Base-by-base conservation (phyloP, 2,888 invertebrate species). In the Syrista parreyssii region DNA sequence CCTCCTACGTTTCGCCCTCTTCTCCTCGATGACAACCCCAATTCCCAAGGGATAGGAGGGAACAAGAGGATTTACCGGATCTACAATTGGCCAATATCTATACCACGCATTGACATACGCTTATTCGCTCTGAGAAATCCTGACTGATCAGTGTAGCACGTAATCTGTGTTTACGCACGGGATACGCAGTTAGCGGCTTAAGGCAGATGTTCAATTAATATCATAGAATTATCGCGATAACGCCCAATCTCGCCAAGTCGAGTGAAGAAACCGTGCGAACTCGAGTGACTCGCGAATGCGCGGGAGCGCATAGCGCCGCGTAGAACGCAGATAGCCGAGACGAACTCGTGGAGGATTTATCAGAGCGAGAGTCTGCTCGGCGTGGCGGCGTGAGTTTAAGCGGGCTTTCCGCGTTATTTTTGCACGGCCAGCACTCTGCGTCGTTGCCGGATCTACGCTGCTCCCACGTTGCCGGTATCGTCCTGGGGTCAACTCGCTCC, bases 351-450 rank as follows among this genome's bases (percentile, higher is more conserved):
- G 55, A 55, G 55, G 55, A 55, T 55, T 55, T 55, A 55, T 55
- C 55, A 55, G 55, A 55, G 55, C 55, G 55, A 55, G 55, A 9
- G 55, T 55, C 55, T 55, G 55, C 55, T 55, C 55, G 23, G 55
- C 55, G 55, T 55, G 55, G 55, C 55, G 55, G 83, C 82, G 75
- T 80, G 84, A 84, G 84, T 82, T 86, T 86, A 82, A 86, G 82
- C 82, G 79, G 82, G 81, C 87, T 86, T 86, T 85, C 82, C 86
- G 83, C 83, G 87, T 87, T 87, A 87, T 87, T 87, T 87, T 87
- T 85, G 87, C 87, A 82, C 86, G 84, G 75, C 75, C 78, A 79
- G 80, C 81, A 33, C 71, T 33, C 23, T 12, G 86, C 86, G 80
- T 85, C 82, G 85, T 86, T 86, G 87, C 86, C 88, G 86, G 83